Base-by-base conservation (phyloP, 2,797 vertebrate genomes). In the Emys orbicularis region DNA sequence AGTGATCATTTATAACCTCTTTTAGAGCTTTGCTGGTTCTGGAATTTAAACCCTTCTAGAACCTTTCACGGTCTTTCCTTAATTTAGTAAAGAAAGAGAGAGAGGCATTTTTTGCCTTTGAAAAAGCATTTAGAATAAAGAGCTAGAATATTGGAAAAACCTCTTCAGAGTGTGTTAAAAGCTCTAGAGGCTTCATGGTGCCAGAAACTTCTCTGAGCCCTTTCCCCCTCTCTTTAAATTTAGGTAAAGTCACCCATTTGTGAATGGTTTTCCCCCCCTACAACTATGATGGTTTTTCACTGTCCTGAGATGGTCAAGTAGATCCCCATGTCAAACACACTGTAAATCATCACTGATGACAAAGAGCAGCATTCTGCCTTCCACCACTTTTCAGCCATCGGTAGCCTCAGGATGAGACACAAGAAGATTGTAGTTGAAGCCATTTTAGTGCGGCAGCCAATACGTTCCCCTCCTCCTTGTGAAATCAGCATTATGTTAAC, bases 401-500 rank as follows among this genome's bases (percentile, higher is more conserved):
- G 34, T 25, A 18, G 37, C n/a, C 37, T 16, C 15, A 8, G 49
- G 23, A 1, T 76, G 21, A 89, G 54, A 87, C 18, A 65, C 85
- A 93, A 89, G 59, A 61, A 34, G 34, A n/a, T 19, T 86, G 15
- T 41, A 8, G 16, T 92, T 93, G 89, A 61, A 76, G 86, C 84
- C 79, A 86, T 16, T 56, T 88, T 79, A 84, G 34, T 0, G 3
- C 49, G 82, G 11, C 10, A 81, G 18, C 10, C 16, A 59, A 23
- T 21, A 52, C 21, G 13, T n/a, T n/a, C 52, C 83, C 47, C 9
- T 83, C 79, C 61, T 25, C 44, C 84, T 80, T 92, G 72, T 53
- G 53, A 90, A 96, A 94, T 83, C 57, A 89, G 31, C 49, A 41
- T 29, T 44, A 50, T 3, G 18, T 81, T 95, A 89, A 77, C 79